Evolutionary conservation across 2,113 vertebrate species (phyloP).

Genomic region (Callorhinus ursinus): DNA sequence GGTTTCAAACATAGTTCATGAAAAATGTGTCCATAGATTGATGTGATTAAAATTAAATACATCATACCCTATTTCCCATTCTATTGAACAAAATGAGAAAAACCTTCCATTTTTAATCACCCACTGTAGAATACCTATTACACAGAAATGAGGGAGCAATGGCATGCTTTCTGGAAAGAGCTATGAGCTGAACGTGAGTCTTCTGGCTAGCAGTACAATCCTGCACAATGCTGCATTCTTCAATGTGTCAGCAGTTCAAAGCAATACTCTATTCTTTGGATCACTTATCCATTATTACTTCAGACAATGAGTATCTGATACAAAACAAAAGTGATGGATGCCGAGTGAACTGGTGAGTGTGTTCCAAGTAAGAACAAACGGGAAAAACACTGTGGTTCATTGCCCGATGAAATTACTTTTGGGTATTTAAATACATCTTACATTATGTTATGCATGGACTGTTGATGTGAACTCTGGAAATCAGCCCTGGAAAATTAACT

Average conservation of each 20-base stretch:
- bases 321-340: constrained; percentile 85
- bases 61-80: not conserved
- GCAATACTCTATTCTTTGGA: constrained; percentile 76
- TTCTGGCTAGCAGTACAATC: constrained; percentile 74
- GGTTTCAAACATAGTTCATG: constrained; percentile 42
- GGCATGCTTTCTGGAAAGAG: constrained; percentile 65
- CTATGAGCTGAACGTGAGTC: constrained; percentile 14
- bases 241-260: constrained; percentile 78
- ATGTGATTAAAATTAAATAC: constrained; percentile 57
- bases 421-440: constrained; percentile 83
- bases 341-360: constrained; percentile 79
- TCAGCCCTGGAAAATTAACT: constrained; percentile 78
- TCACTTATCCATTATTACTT: constrained; percentile 75
- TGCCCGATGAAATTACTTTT: constrained; percentile 85
- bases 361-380: constrained; percentile 69
- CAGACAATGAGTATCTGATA: constrained; percentile 85
- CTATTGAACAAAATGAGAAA: constrained; percentile 47
- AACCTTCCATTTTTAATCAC: constrained; percentile 61
- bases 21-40: constrained; percentile 33
- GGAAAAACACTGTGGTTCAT: constrained; percentile 82
- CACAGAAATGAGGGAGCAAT: constrained; percentile 47
- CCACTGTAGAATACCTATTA: constrained; percentile 9
- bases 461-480: constrained; percentile 79
- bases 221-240: constrained; percentile 61
- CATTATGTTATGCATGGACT: constrained; percentile 80